Evolutionary conservation across 2,797 vertebrate species (phyloP), one percentile per base, ranked within the genome.

Genomic region (Prunella strophiata): DNA sequence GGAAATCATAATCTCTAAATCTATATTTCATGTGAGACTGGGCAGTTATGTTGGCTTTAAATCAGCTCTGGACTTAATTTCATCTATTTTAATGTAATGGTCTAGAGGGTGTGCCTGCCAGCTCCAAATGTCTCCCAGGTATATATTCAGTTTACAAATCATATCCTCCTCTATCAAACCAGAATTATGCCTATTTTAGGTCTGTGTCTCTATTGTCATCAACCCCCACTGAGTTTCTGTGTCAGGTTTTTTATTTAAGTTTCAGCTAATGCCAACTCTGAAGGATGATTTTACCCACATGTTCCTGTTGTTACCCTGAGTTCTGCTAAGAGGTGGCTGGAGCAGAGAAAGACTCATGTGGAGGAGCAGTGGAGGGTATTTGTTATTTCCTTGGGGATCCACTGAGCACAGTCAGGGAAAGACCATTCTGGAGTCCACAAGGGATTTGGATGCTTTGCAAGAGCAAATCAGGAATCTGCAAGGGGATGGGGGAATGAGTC

Each of bases 341-440:
- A 54, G 34, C 40, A 72, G 23, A 45, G n/a, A 47, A 83, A 83
- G 29, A 5, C 7, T n/a, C n/a, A 4, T 4, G 5, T 23, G 27
- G 5, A 67, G 25, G 16, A 6, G 4, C 10, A 72, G 27, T 7
- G 32, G 12, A 62, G 16, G 26, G 19, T 42, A 8, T 58, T 72
- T 78, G 63, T 50, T 3, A 15, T 50, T 75, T 67, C 47, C 21
- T 47, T 45, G n/a, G 29, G 23, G 13, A 75, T 68, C 42, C 20
- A 20, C 7, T 16, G 18, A 82, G 34, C 32, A 58, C 20, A 55
- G 68, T 5, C 30, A 63, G 30, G 27, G n/a, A 61, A 82, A 43
- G 54, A 61, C 8, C 27, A 9, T 75, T 42, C 66, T 61, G 59
- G 34, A 72, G 8, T 25, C 19, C 29, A 23, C 0, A 0, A 81